Evolutionary conservation across 2,888 invertebrate species (phyloP).

Genomic region (Spodoptera exigua): DNA sequence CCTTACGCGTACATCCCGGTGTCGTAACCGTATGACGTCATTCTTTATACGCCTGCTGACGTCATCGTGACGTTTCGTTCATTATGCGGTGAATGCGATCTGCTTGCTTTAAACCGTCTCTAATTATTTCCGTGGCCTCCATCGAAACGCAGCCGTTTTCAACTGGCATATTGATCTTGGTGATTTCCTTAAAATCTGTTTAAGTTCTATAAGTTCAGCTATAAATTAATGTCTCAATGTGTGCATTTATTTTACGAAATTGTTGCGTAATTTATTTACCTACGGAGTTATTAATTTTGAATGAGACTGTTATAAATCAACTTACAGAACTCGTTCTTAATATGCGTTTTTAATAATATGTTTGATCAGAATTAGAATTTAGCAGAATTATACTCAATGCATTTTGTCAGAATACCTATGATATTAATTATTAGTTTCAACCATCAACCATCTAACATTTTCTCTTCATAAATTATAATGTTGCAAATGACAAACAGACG

Average conservation of each 20-base stretch:
- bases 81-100: conserved; percentile 85
- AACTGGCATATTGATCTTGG: conserved; percentile 57
- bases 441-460: conserved; percentile 1
- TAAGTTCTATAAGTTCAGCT: conserved; percentile 19
- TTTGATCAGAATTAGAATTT: too few relatives aligned
- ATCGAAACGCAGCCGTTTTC: conserved; percentile 74
- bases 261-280: conserved; percentile 5
- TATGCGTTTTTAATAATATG: too few relatives aligned
- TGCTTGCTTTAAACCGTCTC: conserved; percentile 81
- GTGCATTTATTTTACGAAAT: conserved; percentile 16
- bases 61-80: conserved; percentile 81
- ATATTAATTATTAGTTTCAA: background rate
- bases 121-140: conserved; percentile 86
- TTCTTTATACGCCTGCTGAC: conserved; percentile 66
- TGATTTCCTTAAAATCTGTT: conserved; percentile 24
- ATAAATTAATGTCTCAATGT: conserved; percentile 23
- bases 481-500: conserved; percentile 63
- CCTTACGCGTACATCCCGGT: conserved; percentile 49
- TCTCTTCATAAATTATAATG: conserved; percentile 32
- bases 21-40: conserved; percentile 69
- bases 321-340: background rate
- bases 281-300: background rate
- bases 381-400: too few relatives aligned
- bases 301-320: background rate
- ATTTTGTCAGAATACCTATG: background rate